phyloP scores from a whole-genome alignment of 1,140 invertebrate genomes.

The Bradysia coprophila region DNA sequence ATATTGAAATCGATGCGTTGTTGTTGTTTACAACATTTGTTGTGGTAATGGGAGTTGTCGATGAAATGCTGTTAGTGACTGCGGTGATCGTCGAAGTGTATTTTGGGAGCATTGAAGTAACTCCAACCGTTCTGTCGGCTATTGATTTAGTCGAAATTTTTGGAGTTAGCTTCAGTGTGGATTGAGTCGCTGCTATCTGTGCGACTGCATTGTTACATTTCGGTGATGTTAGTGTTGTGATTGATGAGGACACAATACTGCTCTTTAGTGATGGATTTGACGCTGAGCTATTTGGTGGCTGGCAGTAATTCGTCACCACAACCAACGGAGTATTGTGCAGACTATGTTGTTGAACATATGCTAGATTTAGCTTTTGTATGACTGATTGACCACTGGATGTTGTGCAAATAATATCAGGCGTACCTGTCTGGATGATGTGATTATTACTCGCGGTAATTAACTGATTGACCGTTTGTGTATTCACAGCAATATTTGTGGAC shows the following conservation, averaged over 20 bases:
- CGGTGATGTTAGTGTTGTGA: slow-evolving; percentile 5
- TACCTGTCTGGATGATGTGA: not conserved
- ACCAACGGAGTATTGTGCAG: not conserved
- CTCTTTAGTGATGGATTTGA: not conserved
- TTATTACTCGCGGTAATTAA: too few species aligned
- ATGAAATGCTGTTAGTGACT: too few species aligned
- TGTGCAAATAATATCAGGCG: not conserved
- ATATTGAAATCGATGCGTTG: too few species aligned
- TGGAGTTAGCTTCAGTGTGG: not conserved
- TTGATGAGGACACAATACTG: not conserved
- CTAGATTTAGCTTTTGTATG: not conserved
- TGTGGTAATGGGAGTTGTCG: slow-evolving; percentile 32
- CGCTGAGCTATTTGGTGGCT: not conserved
- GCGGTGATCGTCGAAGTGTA: slow-evolving; percentile 27
- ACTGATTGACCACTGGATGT: not conserved
- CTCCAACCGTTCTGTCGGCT: slow-evolving; percentile 7
- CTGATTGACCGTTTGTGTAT: too few species aligned
- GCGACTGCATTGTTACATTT: too few species aligned
- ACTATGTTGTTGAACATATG: not conserved
- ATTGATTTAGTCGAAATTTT: slow-evolving; percentile 9
- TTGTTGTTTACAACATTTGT: slow-evolving; percentile 32
- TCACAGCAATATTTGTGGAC: too few species aligned
- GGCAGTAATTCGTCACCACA: not conserved
- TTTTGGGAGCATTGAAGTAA: slow-evolving; percentile 21
- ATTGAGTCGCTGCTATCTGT: slow-evolving; percentile 12